phyloP scores from a whole-genome alignment of 1,140 invertebrate species.

The Lamellibrachia luymesi region DNA sequence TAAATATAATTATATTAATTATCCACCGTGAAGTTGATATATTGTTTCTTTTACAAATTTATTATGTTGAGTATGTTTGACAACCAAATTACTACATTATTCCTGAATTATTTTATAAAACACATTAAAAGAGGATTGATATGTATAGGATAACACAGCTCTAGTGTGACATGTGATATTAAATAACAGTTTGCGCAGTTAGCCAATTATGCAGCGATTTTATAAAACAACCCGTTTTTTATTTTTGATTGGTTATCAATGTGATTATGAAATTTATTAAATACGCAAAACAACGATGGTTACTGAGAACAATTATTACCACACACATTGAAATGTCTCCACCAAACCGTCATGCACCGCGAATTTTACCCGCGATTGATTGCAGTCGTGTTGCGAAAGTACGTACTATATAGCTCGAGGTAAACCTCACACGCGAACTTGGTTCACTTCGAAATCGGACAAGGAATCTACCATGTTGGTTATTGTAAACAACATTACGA shows the following conservation, averaged over 20 bases:
- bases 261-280: not conserved
- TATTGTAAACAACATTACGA: conserved; percentile 18
- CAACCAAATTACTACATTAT: not conserved
- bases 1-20: not conserved
- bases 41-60: not conserved
- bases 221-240: not conserved
- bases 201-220: not conserved
- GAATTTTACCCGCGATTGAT: not conserved
- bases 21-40: not conserved
- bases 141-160: not conserved
- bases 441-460: not conserved
- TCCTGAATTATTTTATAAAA: not conserved
- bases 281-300: not conserved
- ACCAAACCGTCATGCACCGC: conserved; percentile 7
- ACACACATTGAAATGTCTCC: conserved; percentile 5
- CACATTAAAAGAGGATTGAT: not conserved
- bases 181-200: not conserved
- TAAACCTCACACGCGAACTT: not conserved
- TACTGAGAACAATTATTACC: not conserved
- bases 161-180: not conserved
- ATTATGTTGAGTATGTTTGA: not conserved
- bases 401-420: not conserved
- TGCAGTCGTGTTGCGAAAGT: not conserved
- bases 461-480: conserved; percentile 12
- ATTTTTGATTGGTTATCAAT: not conserved